Conservation (phyloP, 2,113 vertebrate species). For the Etheostoma spectabile region DNA sequence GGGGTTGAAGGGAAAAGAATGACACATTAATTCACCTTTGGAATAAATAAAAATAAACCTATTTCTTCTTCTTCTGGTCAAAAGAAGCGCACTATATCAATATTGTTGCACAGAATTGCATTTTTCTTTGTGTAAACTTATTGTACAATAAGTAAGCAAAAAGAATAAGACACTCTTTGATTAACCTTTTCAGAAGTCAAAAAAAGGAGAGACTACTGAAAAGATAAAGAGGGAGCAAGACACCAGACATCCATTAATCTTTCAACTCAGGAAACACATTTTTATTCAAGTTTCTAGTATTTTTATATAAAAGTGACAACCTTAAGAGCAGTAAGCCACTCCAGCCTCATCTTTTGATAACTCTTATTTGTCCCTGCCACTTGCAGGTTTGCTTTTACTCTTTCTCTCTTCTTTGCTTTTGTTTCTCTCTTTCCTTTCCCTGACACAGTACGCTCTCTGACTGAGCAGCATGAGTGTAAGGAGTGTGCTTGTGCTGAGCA, state of each 20-base stretch:
- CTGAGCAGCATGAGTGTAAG: constrained; percentile 61
- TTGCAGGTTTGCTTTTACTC: constrained; percentile 43
- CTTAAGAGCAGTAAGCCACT: constrained; percentile 34
- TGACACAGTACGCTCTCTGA: constrained; percentile 70
- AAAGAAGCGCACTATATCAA: neutral
- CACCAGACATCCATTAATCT: constrained; percentile 27
- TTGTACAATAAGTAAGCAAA: neutral
- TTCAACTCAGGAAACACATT: constrained; percentile 13
- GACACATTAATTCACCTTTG: constrained; percentile 31
- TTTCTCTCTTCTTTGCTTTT: constrained; percentile 23
- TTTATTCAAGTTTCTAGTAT: constrained; percentile 27
- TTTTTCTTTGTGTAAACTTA: constrained; percentile 3
- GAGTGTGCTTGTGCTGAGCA: constrained; percentile 71
- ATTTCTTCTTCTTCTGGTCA: neutral
- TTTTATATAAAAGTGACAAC: constrained; percentile 47
- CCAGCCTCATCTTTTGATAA: constrained; percentile 48
- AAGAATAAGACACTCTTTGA: neutral
- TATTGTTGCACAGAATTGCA: neutral
- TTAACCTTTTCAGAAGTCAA: constrained; percentile 6
- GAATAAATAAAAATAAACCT: neutral
- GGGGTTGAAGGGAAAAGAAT: constrained; percentile 14
- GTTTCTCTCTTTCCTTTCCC: constrained; percentile 33
- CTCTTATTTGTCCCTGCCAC: constrained; percentile 50
- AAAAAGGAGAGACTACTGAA: neutral
- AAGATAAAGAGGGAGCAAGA: neutral